Conservation (phyloP, 2,113 vertebrate species). For the Girardinichthys multiradiatus region DNA sequence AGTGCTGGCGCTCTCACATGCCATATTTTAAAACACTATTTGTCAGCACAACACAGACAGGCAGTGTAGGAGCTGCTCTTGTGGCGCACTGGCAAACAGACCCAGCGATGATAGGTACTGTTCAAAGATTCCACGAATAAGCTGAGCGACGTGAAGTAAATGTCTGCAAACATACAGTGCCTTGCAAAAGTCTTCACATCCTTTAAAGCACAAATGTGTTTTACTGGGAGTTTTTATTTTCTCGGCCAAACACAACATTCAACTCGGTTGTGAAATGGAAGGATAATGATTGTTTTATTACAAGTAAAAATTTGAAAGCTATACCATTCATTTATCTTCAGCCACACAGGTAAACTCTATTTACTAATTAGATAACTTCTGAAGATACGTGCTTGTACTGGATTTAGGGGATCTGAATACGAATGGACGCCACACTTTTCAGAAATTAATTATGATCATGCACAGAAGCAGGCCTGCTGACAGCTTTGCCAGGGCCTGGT, state of each 20-base stretch:
- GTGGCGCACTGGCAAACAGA: neutral
- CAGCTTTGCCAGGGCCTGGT: too few relatives aligned
- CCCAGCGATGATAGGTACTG: neutral
- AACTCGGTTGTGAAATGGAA: too few relatives aligned
- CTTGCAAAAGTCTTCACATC: neutral
- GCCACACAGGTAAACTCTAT: too few relatives aligned
- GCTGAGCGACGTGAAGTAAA: neutral
- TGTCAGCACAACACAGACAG: constrained; percentile 23
- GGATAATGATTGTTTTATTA: too few relatives aligned
- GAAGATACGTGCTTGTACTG: neutral
- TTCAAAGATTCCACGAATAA: neutral
- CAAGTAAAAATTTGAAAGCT: too few relatives aligned
- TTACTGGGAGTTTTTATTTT: neutral
- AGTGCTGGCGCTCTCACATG: constrained; percentile 39
- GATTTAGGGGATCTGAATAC: neutral
- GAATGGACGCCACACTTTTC: too few relatives aligned
- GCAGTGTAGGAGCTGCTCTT: constrained; percentile 35
- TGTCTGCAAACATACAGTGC: neutral
- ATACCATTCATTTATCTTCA: too few relatives aligned
- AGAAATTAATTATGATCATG: too few relatives aligned
- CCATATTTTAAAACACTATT: constrained; percentile 4
- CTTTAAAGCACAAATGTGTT: neutral
- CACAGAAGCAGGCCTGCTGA: too few relatives aligned
- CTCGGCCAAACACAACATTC: neutral
- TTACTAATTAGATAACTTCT: neutral